Base-by-base conservation (phyloP, 2,113 vertebrate species). In the Pyrgilauda ruficollis region DNA sequence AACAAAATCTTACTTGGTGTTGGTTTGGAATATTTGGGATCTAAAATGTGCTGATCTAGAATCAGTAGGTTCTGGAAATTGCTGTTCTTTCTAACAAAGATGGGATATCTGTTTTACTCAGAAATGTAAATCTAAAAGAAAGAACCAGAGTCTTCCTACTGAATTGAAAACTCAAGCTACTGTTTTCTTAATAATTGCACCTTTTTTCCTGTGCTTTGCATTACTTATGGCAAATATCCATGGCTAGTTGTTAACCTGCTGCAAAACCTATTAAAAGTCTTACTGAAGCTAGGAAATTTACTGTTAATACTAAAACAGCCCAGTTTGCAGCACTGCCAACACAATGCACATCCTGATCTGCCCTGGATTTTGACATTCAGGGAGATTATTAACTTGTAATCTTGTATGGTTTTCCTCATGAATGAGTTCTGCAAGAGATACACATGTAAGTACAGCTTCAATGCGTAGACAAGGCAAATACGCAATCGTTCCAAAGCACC, bases 381-480 rank as follows among this genome's bases (percentile, higher is more conserved):
- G 94, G 67, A 73, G 97, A 97, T 97, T 1, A 97, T 97, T 97
- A 96, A 97, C 97, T 84, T 85, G 46, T 73, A 64, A 73, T 56
- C 94, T 86, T 93, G 84, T 90, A 64, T 50, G 35, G 75, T 93
- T 96, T 97, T 96, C 95, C 88, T 97, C 95, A 91, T 96, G 95
- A 97, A 97, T 97, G 95, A 94, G 88, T 95, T 93, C 95, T 97
- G 91, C 90, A 91, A 88, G 81, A 95, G 91, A 88, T 95, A 93
- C 92, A 82, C 41, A 52, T 97, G 86, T 96, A 93, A 93, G 78
- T 74, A 94, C 84, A 86, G 59, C 82, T 89, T 88, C 85, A 85
- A 35, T 79, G 67, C 4, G 20, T 89, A 95, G 80, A 78, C 47
- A 91, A 84, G 66, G 77, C 49, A 79, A 92, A 77, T 63, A 72